Evolutionary conservation across 2,113 vertebrate species (phyloP).

Genomic region (Monopterus albus): DNA sequence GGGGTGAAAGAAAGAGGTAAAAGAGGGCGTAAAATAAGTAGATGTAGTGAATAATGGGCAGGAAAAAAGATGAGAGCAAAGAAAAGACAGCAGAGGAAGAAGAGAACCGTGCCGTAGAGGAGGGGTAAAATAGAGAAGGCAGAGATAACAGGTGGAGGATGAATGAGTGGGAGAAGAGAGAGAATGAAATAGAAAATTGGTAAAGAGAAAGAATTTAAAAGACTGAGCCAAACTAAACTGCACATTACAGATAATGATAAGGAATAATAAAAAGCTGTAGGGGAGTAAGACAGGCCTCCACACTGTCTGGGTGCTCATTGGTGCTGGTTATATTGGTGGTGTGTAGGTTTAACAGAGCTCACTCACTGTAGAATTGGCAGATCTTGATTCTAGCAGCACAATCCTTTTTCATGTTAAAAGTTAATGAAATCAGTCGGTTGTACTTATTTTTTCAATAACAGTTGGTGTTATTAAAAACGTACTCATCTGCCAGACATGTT

Average conservation of each 20-base stretch:
- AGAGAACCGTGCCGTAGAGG: background rate
- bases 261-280: constrained; percentile 15
- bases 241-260: constrained; percentile 39
- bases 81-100: constrained; percentile 2
- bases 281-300: constrained; percentile 17
- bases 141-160: constrained; percentile 34
- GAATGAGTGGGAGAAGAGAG: constrained; percentile 15
- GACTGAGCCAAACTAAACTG: constrained; percentile 18
- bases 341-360: constrained; percentile 11
- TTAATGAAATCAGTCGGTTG: too few relatives aligned
- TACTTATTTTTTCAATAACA: too few relatives aligned
- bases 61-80: background rate
- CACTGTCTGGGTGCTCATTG: constrained; percentile 49
- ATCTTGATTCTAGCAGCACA: too few relatives aligned
- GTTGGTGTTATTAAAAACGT: too few relatives aligned
- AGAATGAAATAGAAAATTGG: constrained; percentile 37
- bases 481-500: too few relatives aligned
- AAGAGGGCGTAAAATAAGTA: constrained; percentile 2
- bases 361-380: constrained; percentile 15
- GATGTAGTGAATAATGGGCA: constrained; percentile 18
- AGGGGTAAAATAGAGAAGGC: background rate
- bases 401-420: too few relatives aligned
- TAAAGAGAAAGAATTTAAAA: constrained; percentile 27
- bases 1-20: background rate
- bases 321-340: constrained; percentile 9